A percentile compares a stretch with the other conserved stretches of the same genome.
phyloP scores from a whole-genome alignment of 2,113 vertebrate genomes.

The Desmodus rotundus region DNA sequence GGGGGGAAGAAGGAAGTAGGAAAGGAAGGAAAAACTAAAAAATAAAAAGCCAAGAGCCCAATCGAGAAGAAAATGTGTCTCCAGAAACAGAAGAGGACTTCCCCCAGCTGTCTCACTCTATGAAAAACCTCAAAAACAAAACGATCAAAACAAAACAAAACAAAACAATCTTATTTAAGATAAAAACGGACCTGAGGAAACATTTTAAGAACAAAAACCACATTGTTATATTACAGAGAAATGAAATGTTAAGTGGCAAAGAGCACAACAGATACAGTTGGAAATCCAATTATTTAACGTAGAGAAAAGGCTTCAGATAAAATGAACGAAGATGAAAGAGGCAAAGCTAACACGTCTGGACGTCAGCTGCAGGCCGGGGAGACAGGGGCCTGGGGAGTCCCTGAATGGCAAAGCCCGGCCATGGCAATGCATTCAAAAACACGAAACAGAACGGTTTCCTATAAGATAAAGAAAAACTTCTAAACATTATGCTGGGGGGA shows the following conservation, averaged over 20 bases:
- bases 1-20: neutral
- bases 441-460: neutral
- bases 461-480: neutral
- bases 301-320: neutral
- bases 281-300: neutral
- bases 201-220: neutral
- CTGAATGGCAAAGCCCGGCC: neutral
- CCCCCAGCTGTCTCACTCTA: neutral
- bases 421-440: neutral
- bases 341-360: neutral
- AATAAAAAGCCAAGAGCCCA: neutral
- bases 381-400: no score
- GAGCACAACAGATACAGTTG: neutral
- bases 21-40: neutral
- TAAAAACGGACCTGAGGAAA: neutral
- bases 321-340: neutral
- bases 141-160: neutral
- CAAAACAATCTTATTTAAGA: neutral
- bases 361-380: rapidly evolving
- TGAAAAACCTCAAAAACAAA: neutral
- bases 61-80: neutral
- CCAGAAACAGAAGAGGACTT: neutral
- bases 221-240: neutral
- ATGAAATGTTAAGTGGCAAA: neutral
- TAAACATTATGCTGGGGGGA: neutral